These are phyloP conservation scores for Liposcelis brunnea DNA, from an alignment of 2,888 invertebrate species.

Conservation along the genomic window DNA sequence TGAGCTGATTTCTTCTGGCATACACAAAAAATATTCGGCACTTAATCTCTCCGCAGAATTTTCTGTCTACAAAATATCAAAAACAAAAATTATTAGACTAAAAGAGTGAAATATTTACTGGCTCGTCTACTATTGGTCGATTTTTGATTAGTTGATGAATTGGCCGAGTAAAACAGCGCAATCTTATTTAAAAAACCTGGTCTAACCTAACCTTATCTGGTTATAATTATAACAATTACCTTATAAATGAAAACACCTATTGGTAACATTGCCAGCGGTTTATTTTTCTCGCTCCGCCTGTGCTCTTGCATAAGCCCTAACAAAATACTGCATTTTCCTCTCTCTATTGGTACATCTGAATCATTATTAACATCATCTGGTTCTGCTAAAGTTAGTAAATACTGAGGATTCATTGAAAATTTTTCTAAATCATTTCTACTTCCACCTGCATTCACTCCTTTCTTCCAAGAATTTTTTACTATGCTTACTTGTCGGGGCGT, in stretches of 20 bases:
- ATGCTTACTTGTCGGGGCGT: constrained; percentile 18
- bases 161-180: too few species aligned
- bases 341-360: too few species aligned
- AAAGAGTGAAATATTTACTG: too few species aligned
- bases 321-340: constrained; percentile 20
- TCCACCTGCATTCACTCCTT: constrained; percentile 26
- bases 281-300: constrained; percentile 19
- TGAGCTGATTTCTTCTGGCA: constrained; percentile 27
- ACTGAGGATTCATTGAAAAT: constrained; percentile 33
- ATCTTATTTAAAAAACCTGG: too few species aligned
- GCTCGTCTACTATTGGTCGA: too few species aligned
- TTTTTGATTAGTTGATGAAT: too few species aligned
- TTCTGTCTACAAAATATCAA: constrained; percentile 18
- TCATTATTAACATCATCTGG: constrained; percentile 19
- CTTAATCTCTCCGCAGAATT: constrained; percentile 22
- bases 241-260: constrained; percentile 32
- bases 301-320: constrained; percentile 30
- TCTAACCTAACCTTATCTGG: too few species aligned
- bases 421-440: constrained; percentile 29
- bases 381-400: constrained; percentile 25
- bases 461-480: constrained; percentile 26
- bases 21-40: constrained; percentile 26
- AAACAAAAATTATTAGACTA: too few species aligned
- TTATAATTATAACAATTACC: constrained; percentile 23
- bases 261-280: constrained; percentile 22